phyloP scores from a whole-genome alignment of 2,797 vertebrate genomes.

The Cossypha dichroa region DNA sequence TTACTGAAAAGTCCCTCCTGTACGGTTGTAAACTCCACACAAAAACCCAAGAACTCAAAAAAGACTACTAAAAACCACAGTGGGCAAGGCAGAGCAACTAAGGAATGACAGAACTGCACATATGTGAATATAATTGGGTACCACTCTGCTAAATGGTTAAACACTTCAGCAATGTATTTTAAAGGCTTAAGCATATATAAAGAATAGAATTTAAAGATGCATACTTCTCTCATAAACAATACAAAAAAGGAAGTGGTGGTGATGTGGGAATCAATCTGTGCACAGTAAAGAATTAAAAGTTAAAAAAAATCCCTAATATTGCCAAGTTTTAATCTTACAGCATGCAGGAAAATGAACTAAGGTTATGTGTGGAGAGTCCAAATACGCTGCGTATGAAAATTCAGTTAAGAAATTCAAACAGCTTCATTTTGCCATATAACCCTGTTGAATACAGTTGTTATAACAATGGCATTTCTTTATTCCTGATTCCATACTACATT shows the following conservation, averaged over 20 bases:
- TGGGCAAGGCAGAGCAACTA: background rate
- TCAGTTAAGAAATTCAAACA: background rate
- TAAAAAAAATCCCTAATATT: background rate
- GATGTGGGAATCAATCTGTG: background rate
- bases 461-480: background rate
- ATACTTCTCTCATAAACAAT: background rate
- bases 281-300: background rate
- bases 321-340: background rate
- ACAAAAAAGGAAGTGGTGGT: background rate
- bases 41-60: background rate
- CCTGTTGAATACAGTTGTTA: background rate
- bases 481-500: background rate
- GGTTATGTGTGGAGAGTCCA: background rate
- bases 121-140: rapidly evolving
- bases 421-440: background rate
- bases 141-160: background rate
- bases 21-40: background rate
- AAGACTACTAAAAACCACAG: background rate
- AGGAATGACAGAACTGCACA: background rate
- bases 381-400: background rate
- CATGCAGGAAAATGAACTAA: background rate
- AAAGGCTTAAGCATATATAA: background rate
- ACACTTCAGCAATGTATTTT: rapidly evolving
- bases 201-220: background rate
- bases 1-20: background rate